These are phyloP conservation scores for Patella caerulea DNA, from an alignment of 2,888 invertebrate genomes.

Conservation along the genomic window DNA sequence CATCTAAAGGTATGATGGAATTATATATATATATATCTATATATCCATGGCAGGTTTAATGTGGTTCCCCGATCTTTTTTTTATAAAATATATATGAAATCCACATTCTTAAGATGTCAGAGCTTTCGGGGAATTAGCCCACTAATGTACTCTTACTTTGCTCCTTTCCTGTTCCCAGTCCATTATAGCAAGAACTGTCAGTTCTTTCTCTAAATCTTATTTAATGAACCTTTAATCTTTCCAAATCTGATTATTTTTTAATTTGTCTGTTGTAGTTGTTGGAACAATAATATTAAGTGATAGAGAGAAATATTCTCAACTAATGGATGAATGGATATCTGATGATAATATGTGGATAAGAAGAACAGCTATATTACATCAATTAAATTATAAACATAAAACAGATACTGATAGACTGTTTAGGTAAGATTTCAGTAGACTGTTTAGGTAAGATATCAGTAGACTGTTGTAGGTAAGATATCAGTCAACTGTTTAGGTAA, in stretches of 20 bases:
- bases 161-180: too few species aligned
- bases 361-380: conserved; percentile 45
- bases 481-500: conserved; percentile 43
- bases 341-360: conserved; percentile 42
- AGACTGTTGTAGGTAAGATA: conserved; percentile 34
- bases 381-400: conserved; percentile 38
- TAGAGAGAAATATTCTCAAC: conserved; percentile 24
- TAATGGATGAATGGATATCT: conserved; percentile 45
- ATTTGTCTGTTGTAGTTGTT: conserved; percentile 21
- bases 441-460: conserved; percentile 44
- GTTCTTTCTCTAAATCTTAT: too few species aligned
- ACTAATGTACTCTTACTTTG: too few species aligned
- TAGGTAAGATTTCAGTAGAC: conserved; percentile 35
- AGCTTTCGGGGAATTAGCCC: too few species aligned
- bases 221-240: too few species aligned
- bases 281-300: conserved; percentile 29
- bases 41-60: too few species aligned
- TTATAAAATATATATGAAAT: too few species aligned
- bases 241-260: too few species aligned
- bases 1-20: conserved; percentile 30
- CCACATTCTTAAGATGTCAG: too few species aligned
- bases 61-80: too few species aligned
- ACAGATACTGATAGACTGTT: conserved; percentile 43
- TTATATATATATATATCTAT: too few species aligned
- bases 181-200: too few species aligned